Conservation (phyloP, 2,888 invertebrate species). For the Diadromus collaris region DNA sequence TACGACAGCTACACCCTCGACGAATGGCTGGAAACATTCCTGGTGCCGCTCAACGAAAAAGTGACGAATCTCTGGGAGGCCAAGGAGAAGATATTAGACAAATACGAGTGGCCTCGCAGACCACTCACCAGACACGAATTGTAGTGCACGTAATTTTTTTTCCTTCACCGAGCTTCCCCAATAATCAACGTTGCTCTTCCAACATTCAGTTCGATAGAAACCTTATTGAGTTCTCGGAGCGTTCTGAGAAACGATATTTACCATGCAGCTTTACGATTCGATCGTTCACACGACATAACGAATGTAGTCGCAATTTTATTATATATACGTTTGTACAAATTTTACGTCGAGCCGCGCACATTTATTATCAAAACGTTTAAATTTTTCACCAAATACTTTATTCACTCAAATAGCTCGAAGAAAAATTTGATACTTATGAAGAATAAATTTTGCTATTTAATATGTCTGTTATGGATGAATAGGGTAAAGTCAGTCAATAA, state of each 20-base stretch:
- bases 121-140: constrained; percentile 78
- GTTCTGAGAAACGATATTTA: not conserved
- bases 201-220: not conserved
- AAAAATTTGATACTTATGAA: constrained; percentile 11
- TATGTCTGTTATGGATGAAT: constrained; percentile 41
- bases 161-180: not conserved
- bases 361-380: not conserved
- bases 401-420: not conserved
- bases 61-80: constrained; percentile 78
- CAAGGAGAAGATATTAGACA: constrained; percentile 80
- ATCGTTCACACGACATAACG: not conserved
- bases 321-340: constrained; percentile 31
- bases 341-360: constrained; percentile 22
- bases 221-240: not conserved
- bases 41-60: constrained; percentile 78
- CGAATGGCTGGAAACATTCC: constrained; percentile 80
- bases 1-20: constrained; percentile 79
- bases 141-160: constrained; percentile 49
- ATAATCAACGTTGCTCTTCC: not conserved
- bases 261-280: not conserved
- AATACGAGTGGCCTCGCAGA: constrained; percentile 81
- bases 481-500: constrained; percentile 27
- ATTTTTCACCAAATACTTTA: not conserved
- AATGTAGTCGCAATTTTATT: constrained; percentile 11
- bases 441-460: constrained; percentile 1